Conservation (phyloP, 2,888 invertebrate genomes). For the Microctonus brassicae region DNA sequence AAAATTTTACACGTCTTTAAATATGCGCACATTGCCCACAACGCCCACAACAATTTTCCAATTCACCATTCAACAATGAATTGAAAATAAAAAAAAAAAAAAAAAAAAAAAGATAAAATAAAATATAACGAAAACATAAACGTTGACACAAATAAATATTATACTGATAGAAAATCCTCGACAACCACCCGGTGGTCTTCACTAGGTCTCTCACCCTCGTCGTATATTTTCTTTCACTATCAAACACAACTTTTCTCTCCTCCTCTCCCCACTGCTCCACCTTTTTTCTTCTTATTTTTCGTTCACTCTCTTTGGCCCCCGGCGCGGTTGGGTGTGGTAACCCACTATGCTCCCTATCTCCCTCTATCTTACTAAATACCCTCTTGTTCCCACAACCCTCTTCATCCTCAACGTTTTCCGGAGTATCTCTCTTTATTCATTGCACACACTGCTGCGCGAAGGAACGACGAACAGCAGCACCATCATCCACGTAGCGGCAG, state of each 20-base stretch:
- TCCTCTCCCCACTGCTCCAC: too few species aligned
- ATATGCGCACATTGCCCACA: too few species aligned
- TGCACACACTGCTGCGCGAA: slow-evolving; percentile 30
- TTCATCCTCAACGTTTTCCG: background rate
- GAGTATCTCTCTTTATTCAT: slow-evolving; percentile 9
- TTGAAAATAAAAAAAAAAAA: too few species aligned
- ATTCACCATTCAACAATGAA: too few species aligned
- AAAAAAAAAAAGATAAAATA: too few species aligned
- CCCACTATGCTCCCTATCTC: slow-evolving; percentile 56
- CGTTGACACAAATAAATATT: background rate
- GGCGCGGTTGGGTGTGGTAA: slow-evolving; percentile 68
- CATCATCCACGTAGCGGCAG: slow-evolving; percentile 39
- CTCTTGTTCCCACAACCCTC: background rate
- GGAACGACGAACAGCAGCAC: slow-evolving; percentile 36
- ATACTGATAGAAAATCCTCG: too few species aligned
- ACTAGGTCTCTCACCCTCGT: slow-evolving; percentile 43
- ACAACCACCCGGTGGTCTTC: slow-evolving; percentile 39
- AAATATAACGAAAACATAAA: background rate
- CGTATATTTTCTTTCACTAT: slow-evolving; percentile 1
- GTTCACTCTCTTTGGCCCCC: slow-evolving; percentile 55
- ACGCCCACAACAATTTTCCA: background rate
- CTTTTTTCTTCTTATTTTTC: slow-evolving; percentile 53
- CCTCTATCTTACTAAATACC: background rate
- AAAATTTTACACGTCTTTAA: background rate
- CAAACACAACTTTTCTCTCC: slow-evolving; percentile 51